Base-by-base conservation (phyloP, 2,888 invertebrate species). In the Ornithoptera alexandrae region DNA sequence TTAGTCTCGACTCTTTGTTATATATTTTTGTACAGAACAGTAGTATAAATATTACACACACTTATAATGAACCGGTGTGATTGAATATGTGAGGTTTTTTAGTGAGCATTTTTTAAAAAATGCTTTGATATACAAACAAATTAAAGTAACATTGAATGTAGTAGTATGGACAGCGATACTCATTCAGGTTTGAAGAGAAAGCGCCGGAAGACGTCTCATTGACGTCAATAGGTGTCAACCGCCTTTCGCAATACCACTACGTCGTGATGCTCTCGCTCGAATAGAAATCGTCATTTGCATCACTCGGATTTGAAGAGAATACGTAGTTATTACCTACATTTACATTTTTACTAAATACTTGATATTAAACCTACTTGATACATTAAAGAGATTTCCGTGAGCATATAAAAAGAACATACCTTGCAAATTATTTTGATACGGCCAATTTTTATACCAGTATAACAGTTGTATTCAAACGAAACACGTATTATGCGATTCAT, bases 181-280 rank as follows among this genome's bases (percentile, higher is more conserved):
- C 50, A 50, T 50, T 50, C 50, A 50, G 50, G 50, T 57, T 57
- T n/a, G 57, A 18, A 18, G n/a, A 57, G 57, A 57, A 57, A 57
- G 57, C 20, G n/a, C n/a, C 57, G 10, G 6, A 20, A 20, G 20
- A 20, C 6, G 53, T 18, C 57, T 57, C 22, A 78, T 75, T 90
- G 90, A 90, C 91, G 91, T 90, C 90, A 90, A 84, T 83, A 76
- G 73, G 74, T 80, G 74, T 81, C 50, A 50, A 39, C 82, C 81
- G 78, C 71, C 78, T 74, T 74, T 74, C 74, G 80, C 81, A 85
- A 84, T 78, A 75, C 74, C 71, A 50, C 5, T 50, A 73, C 73
- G 74, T 68, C 71, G 62, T 62, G 72, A 72, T 78, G 76, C 73
- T 77, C 71, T 72, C 72, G 76, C 77, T 75, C 71, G 72, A 78